Percentiles rank a stretch among this genome's conserved stretches.
Evolutionary conservation across 2,888 invertebrate genomes (phyloP).

Genomic region (Stomorhina lunata): DNA sequence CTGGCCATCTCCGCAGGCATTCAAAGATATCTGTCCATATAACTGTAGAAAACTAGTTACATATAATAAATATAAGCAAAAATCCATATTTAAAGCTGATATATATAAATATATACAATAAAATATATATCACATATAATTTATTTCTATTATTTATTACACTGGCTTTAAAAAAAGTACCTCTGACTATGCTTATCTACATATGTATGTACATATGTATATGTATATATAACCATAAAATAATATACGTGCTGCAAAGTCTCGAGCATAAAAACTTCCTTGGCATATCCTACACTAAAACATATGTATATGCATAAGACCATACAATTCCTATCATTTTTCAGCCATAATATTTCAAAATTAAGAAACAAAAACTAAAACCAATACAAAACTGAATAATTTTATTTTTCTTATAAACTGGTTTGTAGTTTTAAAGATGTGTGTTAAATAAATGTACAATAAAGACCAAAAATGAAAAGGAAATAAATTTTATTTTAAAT

Average conservation of each 20-base stretch:
- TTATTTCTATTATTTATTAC: constrained; percentile 53
- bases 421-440: not conserved
- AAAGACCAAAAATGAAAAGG: not conserved
- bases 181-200: not conserved
- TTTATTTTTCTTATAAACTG: not conserved
- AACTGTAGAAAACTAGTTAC: not conserved
- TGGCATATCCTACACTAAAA: constrained; percentile 38
- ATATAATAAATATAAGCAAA: not conserved
- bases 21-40: too few species aligned
- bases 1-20: too few species aligned
- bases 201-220: not conserved
- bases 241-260: constrained; percentile 7
- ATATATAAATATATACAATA: not conserved
- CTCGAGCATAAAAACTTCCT: constrained; percentile 7
- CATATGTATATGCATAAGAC: too few species aligned
- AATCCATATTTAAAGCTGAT: not conserved
- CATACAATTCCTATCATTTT: constrained; percentile 34
- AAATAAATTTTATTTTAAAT: constrained; percentile 41
- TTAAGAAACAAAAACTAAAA: not conserved
- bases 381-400: not conserved
- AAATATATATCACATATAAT: too few species aligned
- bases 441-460: not conserved
- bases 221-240: not conserved
- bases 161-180: constrained; percentile 8
- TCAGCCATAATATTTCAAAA: not conserved